Evolutionary conservation across 2,797 vertebrate genomes (phyloP), one percentile per base, ranked within the genome.

Genomic region (Sebastes miniatus): DNA sequence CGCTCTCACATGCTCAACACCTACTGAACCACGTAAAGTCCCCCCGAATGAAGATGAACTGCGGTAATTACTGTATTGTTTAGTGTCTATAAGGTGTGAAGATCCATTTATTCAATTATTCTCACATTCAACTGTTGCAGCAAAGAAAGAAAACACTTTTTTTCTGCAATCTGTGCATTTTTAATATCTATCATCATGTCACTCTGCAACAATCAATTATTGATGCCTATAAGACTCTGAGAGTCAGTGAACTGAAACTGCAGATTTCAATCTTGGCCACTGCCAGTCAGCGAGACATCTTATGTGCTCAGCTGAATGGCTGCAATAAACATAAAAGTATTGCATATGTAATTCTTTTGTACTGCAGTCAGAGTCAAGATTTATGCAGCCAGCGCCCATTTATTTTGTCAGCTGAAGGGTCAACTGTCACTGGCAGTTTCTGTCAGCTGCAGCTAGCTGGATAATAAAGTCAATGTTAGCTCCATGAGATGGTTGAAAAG

Each of bases 1-100:
- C 76, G 73, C 66, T 81, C 69, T 86, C 76, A 77, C 64, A 76
- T 36, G 32, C 80, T 87, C 24, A 73, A 83, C 79, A 83, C 62
- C 66, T 72, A 87, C 74, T 86, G 83, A 90, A 89, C 84, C 85
- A 88, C 56, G 12, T 75, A 83, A 89, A 85, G 71, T 77, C 76
- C 34, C 83, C 56, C 73, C 77, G 86, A 90, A 93, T 89, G 72
- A 92, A 91, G 88, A 94, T 93, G 77, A 91, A 92, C 72, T 47
- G 74, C 77, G 59, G 58, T 80, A 84, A 93, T 94, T 91, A 93
- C 63, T 54, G 39, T 22, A 79, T 84, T 84, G 72, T 82, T 90
- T 69, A 59, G 71, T 36, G 63, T 88, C 80, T 82, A 73, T 68
- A 80, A 86, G 67, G 82, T 88, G 71, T 84, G 79, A 56, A 79